Percentiles rank a stretch among this genome's conserved stretches.
Evolutionary conservation across 2,888 invertebrate species (phyloP).

Genomic region (Hemithea aestivaria): DNA sequence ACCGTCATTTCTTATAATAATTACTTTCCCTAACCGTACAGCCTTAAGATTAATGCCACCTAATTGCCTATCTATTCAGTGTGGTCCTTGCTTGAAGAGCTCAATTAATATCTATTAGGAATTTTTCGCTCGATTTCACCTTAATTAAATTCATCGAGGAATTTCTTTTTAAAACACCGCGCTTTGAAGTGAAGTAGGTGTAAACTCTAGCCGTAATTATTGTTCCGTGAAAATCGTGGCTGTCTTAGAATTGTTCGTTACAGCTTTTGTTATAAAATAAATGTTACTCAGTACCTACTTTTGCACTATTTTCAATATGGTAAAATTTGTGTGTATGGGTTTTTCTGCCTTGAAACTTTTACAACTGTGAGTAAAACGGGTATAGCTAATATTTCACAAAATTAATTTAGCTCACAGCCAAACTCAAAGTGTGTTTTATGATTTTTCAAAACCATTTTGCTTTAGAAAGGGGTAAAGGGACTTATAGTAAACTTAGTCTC

Average conservation of each 20-base stretch:
- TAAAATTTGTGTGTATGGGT: too few species aligned
- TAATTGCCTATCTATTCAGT: constrained; percentile 68
- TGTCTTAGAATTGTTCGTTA: constrained; percentile 4
- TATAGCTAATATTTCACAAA: too few species aligned
- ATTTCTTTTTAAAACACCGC: constrained; percentile 21
- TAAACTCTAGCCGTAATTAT: constrained; percentile 4
- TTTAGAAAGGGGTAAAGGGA: too few species aligned
- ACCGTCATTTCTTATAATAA: constrained; percentile 66
- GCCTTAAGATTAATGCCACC: constrained; percentile 57
- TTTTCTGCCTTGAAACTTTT: too few species aligned
- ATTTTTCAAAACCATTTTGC: too few species aligned
- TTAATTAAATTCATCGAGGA: constrained; percentile 37
- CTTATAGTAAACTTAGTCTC: too few species aligned
- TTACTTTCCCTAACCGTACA: constrained; percentile 54
- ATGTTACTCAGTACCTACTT: too few species aligned
- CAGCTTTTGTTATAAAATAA: too few species aligned
- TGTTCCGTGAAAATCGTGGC: constrained; percentile 6
- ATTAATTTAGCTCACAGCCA: too few species aligned
- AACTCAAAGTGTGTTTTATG: too few species aligned
- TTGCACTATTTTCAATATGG: too few species aligned
- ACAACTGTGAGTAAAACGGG: too few species aligned
- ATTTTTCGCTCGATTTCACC: constrained; percentile 37
- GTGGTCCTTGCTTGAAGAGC: constrained; percentile 45
- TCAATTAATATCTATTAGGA: constrained; percentile 51
- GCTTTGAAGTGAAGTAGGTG: constrained; percentile 18